Evolutionary conservation across 2,797 vertebrate species (phyloP), one percentile per base, ranked within the genome.

Genomic region (Sebastes nivosus): DNA sequence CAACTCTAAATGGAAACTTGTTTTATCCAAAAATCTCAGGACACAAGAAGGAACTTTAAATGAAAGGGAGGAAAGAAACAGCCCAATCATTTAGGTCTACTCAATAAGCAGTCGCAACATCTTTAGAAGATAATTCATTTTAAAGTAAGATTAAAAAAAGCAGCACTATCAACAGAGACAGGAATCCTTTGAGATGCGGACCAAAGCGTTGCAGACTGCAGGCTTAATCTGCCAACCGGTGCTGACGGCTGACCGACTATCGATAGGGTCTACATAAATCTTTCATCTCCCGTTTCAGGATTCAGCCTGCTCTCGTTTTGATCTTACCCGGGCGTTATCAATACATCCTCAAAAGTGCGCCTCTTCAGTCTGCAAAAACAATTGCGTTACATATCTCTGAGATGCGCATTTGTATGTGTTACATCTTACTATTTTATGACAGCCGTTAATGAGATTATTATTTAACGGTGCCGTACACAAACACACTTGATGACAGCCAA

Each of bases 361-460:
- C 55, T 59, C 34, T 74, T 79, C 73, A 52, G 58, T 55, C 60
- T 68, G 36, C 36, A 65, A 24, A 76, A 82, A 67, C 79, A 57
- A 42, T 36, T 36, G 54, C 3, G 2, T 61, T 85, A 30, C 60
- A 60, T 67, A 81, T 80, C 58, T 88, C 22, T 3, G 57, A 81
- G 76, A 75, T 80, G 76, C 10, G 14, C 72, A 77, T 90, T 80
- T 90, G 81, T 75, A 57, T 70, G 79, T 84, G 80, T 88, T 90
- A 74, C 74, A 79, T 92, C 77, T 92, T 78, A 82, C 76, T 84
- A 20, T 87, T 89, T 80, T 29, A 68, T 88, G 81, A 86, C 83
- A 92, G 80, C 75, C 50, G 61, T 85, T 92, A 92, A 94, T 88
- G 74, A 89, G 89, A 92, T 92, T 86, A 90, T 89, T 88, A 75